Conservation (phyloP, 2,888 invertebrate genomes). For the Archips crataeganus region DNA sequence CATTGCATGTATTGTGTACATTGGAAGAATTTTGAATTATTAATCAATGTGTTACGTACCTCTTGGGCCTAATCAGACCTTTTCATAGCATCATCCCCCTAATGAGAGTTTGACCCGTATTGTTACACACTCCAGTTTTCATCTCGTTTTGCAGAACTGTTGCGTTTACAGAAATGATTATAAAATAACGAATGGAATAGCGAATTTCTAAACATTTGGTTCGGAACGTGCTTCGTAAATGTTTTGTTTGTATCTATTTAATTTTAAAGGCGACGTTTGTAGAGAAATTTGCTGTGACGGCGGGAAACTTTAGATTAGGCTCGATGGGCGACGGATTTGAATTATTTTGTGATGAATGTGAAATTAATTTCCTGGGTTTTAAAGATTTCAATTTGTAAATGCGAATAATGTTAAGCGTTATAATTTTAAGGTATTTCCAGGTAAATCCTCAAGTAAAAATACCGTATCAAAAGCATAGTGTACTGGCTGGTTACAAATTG, state of each 20-base stretch:
- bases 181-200: slow-evolving; percentile 18
- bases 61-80: slow-evolving; percentile 49
- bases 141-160: slow-evolving; percentile 8
- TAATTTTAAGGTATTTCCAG: not conserved
- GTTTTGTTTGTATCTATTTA: slow-evolving; percentile 35
- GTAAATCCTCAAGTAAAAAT: too few relatives aligned
- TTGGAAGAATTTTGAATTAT: slow-evolving; percentile 32
- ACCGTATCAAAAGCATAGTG: too few relatives aligned
- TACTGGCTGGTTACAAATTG: too few relatives aligned
- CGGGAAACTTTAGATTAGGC: slow-evolving; percentile 13
- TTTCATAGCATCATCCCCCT: slow-evolving; percentile 43
- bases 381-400: not conserved
- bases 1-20: slow-evolving; percentile 15
- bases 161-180: slow-evolving; percentile 28
- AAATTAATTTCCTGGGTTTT: not conserved
- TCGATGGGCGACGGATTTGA: not conserved
- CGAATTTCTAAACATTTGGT: slow-evolving; percentile 19
- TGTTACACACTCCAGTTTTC: slow-evolving; percentile 25
- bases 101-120: slow-evolving; percentile 37
- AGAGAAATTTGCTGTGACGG: slow-evolving; percentile 4
- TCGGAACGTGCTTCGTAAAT: slow-evolving; percentile 27
- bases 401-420: not conserved
- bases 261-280: slow-evolving; percentile 16
- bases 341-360: slow-evolving; percentile 4
- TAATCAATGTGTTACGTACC: slow-evolving; percentile 30